A percentile compares a stretch with the other conserved stretches of the same genome.
These are phyloP conservation scores for Heliothis peltigera DNA, from an alignment of 2,888 invertebrate species.

Conservation along the genomic window DNA sequence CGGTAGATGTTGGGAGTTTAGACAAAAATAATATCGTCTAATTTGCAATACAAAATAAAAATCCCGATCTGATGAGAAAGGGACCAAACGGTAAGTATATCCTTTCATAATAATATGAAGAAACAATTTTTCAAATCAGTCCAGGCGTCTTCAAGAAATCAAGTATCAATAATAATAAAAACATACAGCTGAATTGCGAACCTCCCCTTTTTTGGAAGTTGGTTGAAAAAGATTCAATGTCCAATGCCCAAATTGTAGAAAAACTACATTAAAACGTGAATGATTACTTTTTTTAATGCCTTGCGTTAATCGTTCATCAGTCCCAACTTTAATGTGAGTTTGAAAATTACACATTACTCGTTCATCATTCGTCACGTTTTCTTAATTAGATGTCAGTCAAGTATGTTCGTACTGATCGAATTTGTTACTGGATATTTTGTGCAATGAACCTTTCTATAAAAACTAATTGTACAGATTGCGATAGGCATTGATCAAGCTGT, in stretches of 20 bases:
- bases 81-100: no score
- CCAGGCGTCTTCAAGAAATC: no score
- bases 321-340: not conserved
- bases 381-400: slow-evolving; percentile 1
- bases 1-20: not conserved
- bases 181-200: no score
- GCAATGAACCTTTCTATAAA: no score
- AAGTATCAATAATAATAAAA: no score
- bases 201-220: no score
- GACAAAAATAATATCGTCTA: not conserved
- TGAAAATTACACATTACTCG: not conserved
- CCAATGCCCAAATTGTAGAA: not conserved
- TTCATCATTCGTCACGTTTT: not conserved
- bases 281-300: not conserved
- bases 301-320: not conserved
- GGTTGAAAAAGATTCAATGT: no score
- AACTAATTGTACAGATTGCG: no score
- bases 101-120: no score
- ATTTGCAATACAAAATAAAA: not conserved
- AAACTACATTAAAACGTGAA: not conserved
- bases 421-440: not conserved
- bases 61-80: no score
- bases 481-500: no score
- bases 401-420: not conserved
- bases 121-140: no score